phyloP scores from a whole-genome alignment of 2,113 vertebrate genomes.

The Dolichallabes microphthalmus region DNA sequence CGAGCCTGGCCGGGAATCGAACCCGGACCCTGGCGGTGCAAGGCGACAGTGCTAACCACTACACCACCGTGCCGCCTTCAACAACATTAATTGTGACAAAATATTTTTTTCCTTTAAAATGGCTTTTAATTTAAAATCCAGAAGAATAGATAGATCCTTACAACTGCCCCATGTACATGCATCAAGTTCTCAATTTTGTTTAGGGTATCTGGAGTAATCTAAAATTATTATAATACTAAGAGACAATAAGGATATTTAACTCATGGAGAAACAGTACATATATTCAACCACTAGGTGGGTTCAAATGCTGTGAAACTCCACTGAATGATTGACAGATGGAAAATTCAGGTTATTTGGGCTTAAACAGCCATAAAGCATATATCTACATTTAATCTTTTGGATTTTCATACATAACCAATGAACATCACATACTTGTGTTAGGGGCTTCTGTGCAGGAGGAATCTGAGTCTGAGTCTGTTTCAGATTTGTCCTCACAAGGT shows the following conservation, averaged over 20 bases:
- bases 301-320: not conserved
- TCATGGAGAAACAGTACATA: conserved; percentile 4
- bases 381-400: not conserved
- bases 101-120: not conserved
- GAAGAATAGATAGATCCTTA: not conserved
- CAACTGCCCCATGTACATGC: not conserved
- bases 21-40: too few relatives aligned
- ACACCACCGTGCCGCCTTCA: too few relatives aligned
- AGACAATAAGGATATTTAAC: not conserved
- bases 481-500: conserved; percentile 42
- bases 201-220: not conserved
- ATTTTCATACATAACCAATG: not conserved
- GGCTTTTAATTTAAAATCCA: not conserved
- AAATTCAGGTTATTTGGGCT: not conserved
- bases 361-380: not conserved
- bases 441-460: conserved; percentile 39
- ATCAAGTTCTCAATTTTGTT: not conserved
- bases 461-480: conserved; percentile 48
- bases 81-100: too few relatives aligned
- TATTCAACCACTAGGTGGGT: conserved; percentile 24
- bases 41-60: too few relatives aligned
- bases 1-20: too few relatives aligned
- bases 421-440: conserved; percentile 43
- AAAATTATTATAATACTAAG: not conserved
- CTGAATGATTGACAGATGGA: not conserved